Base-by-base conservation (phyloP, 2,797 vertebrate genomes). In the Steatocranus sp. region DNA sequence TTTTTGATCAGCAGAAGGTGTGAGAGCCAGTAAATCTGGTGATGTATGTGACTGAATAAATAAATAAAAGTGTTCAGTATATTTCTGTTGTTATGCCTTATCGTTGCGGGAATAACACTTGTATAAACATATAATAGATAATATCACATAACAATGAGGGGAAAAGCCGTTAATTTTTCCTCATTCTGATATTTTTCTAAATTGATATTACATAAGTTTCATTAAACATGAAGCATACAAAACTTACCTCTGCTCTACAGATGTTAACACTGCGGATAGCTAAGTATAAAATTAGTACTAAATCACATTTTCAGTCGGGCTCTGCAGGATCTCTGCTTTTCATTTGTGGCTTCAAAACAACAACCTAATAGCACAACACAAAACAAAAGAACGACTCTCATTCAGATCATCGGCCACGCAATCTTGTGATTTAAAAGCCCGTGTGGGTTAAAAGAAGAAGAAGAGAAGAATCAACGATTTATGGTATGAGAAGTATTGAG, bases 161-260 rank as follows among this genome's bases (percentile, higher is more conserved):
- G 0, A 1, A 66, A 46, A 46, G 2, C 0, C 5, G 11, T n/a
- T 73, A 3, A 14, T 43, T 41, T 1, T 73, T 30, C 43, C 68
- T 73, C 23, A 68, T 70, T 43, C 0, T 43, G 23, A 43, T 68
- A 5, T 70, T 23, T 48, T 27, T 48, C 25, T 30, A 48, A 73
- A 46, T 30, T 73, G 11, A 32, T 30, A 8, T 32, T 48, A 30
- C 25, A 32, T 14, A 30, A 3, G 9, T 14, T 27, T n/a, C 4
- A 46, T 27, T 46, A 73, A 73, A 48, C 17, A 48, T 4, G 10
- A 48, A n/a, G 15, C 41, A 73, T n/a, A 48, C 15, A 30, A 48
- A 73, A 73, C 25, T n/a, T 48, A 73, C 43, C 25, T 73, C 68
- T 48, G 43, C 4, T 73, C 11, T 27, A 48, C 43, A 73, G 43